These are phyloP conservation scores for Strix aluco DNA, from an alignment of 2,113 vertebrate genomes.

Conservation along the genomic window DNA sequence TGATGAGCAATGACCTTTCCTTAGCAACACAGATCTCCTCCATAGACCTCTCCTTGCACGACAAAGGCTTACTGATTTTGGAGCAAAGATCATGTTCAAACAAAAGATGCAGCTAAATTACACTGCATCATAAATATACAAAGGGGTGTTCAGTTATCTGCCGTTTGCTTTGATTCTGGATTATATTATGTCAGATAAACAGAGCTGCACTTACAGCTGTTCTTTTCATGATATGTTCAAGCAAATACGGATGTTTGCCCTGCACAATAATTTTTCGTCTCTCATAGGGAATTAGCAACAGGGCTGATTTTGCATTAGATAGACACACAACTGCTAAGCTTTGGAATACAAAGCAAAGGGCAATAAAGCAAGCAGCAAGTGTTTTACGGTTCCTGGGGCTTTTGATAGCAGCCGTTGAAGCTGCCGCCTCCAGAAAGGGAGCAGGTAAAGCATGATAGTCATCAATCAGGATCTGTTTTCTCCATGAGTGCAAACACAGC, in stretches of 20 bases:
- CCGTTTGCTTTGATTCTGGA: background rate
- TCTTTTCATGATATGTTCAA: background rate
- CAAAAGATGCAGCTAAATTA: background rate
- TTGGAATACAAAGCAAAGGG: background rate
- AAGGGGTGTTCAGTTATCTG: background rate
- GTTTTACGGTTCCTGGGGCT: background rate
- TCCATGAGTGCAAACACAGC: background rate
- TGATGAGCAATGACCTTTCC: background rate
- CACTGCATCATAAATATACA: background rate
- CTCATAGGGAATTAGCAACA: background rate
- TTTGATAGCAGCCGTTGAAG: background rate
- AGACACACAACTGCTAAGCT: background rate
- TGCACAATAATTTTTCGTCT: background rate
- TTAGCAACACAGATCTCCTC: background rate
- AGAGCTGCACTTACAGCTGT: background rate
- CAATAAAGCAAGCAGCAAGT: background rate
- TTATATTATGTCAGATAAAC: background rate
- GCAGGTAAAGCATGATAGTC: background rate
- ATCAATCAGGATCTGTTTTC: background rate
- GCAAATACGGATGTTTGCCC: constrained; percentile 44
- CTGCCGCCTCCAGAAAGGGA: background rate
- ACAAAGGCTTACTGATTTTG: background rate
- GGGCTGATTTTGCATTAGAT: background rate
- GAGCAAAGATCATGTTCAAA: background rate
- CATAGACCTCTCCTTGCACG: background rate